phyloP scores from a whole-genome alignment of 2,113 vertebrate species.

The Laterallus jamaicensis region DNA sequence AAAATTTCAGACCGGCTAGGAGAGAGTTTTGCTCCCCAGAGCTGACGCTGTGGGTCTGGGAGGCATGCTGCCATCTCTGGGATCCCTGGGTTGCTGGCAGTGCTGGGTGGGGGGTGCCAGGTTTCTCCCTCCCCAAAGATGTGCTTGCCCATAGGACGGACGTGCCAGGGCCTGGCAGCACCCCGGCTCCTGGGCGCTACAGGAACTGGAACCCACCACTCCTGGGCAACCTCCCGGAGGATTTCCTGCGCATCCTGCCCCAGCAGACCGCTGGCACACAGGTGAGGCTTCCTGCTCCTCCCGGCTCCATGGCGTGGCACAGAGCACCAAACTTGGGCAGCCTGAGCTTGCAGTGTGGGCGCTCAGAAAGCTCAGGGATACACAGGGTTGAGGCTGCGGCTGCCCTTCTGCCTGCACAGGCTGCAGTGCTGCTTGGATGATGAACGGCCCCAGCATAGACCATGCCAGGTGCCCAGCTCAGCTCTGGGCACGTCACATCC shows the following conservation, averaged over 20 bases:
- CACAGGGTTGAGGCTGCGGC: neutral
- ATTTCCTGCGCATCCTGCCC: constrained; percentile 93
- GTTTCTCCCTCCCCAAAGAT: neutral
- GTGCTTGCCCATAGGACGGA: constrained; percentile 76
- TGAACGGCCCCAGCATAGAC: neutral
- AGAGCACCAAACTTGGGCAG: neutral
- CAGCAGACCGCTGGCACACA: constrained; percentile 82
- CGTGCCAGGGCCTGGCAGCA: constrained; percentile 58
- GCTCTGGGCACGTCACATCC: neutral
- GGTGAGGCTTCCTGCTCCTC: neutral
- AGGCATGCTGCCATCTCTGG: neutral
- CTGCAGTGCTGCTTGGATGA: neutral
- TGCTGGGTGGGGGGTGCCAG: neutral
- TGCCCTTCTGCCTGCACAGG: neutral
- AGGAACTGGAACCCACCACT: constrained; percentile 95
- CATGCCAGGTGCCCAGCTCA: neutral
- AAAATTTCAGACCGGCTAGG: fast-evolving
- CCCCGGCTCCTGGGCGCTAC: constrained; percentile 76
- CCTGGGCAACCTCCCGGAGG: constrained; percentile 91
- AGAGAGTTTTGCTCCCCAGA: neutral
- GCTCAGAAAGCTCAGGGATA: neutral
- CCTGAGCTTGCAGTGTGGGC: neutral
- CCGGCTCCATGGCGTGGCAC: fast-evolving
- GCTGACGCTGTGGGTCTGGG: fast-evolving
- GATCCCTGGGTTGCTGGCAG: neutral